phyloP scores from a whole-genome alignment of 2,113 vertebrate species.

The Acanthochromis polyacanthus region DNA sequence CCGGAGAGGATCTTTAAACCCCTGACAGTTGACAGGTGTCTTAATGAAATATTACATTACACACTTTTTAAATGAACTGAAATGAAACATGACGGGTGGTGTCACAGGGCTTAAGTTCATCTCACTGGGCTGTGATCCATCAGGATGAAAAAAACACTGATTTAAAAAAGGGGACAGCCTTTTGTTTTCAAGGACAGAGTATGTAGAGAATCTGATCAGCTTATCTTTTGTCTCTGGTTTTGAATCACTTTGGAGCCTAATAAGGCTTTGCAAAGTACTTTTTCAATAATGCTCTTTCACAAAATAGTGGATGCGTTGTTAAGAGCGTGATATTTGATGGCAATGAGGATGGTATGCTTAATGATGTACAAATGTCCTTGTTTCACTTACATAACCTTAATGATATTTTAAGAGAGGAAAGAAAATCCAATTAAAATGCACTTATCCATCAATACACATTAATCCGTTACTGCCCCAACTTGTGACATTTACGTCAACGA shows the following conservation, averaged over 20 bases:
- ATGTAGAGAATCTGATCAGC: neutral
- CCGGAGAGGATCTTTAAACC: neutral
- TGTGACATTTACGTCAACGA: slow-evolving; percentile 5
- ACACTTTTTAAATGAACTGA: neutral
- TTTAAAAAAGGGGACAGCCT: neutral
- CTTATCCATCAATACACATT: neutral
- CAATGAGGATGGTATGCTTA: slow-evolving; percentile 1
- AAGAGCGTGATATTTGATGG: neutral
- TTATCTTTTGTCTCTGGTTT: neutral
- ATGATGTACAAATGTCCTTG: slow-evolving; percentile 3
- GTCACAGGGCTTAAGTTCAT: neutral
- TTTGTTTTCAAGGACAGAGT: slow-evolving; percentile 1
- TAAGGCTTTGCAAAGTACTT: neutral
- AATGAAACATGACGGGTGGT: neutral
- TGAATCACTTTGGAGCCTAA: neutral
- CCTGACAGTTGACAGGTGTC: neutral
- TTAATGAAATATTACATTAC: neutral
- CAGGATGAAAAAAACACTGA: neutral
- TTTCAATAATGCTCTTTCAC: neutral
- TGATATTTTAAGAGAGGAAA: neutral
- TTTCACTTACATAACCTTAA: slow-evolving; percentile 3
- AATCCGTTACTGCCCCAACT: neutral
- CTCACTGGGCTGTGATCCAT: neutral
- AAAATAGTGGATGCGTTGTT: neutral
- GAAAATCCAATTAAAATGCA: slow-evolving; percentile 26